These are phyloP conservation scores for Diplodus sargus DNA, from an alignment of 2,797 vertebrate genomes.

Conservation along the genomic window DNA sequence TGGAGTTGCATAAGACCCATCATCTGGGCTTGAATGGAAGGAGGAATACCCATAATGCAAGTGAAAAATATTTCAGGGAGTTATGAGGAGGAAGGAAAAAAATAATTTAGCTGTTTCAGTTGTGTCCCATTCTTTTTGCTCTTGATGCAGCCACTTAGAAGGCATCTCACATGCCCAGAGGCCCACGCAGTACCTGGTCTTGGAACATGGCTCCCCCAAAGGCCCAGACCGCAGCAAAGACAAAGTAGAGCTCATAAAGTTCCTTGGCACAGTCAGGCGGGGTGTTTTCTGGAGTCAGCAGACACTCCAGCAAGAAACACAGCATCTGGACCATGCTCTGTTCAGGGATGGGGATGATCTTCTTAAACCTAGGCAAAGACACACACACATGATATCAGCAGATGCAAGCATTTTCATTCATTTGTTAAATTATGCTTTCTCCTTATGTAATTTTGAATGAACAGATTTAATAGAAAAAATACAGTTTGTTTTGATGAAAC, in stretches of 20 bases:
- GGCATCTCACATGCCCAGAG: conserved; percentile 22
- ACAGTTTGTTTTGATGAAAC: conserved; percentile 1
- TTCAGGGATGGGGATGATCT: conserved; percentile 93
- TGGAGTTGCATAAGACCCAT: conserved; percentile 62
- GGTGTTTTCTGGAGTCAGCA: conserved; percentile 90
- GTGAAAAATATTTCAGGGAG: conserved; percentile 33
- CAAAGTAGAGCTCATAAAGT: conserved; percentile 95
- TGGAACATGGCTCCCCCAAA: conserved; percentile 94
- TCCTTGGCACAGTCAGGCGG: conserved; percentile 92
- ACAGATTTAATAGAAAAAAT: conserved; percentile 17
- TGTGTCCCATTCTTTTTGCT: conserved; percentile 21
- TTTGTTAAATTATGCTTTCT: not conserved
- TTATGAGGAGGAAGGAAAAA: not conserved
- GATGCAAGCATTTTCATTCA: not conserved
- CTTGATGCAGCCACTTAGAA: conserved; percentile 46
- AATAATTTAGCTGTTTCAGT: conserved; percentile 30
- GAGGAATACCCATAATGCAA: conserved; percentile 43
- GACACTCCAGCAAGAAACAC: conserved; percentile 93
- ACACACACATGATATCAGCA: conserved; percentile 18
- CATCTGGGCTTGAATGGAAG: conserved; percentile 26
- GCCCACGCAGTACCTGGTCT: conserved; percentile 89
- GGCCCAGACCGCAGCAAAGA: conserved; percentile 95
- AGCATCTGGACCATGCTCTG: conserved; percentile 95
- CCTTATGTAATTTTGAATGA: not conserved
- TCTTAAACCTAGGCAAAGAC: conserved; percentile 90